These are phyloP conservation scores for Acleris holmiana DNA, from an alignment of 2,888 invertebrate genomes.

Conservation along the genomic window DNA sequence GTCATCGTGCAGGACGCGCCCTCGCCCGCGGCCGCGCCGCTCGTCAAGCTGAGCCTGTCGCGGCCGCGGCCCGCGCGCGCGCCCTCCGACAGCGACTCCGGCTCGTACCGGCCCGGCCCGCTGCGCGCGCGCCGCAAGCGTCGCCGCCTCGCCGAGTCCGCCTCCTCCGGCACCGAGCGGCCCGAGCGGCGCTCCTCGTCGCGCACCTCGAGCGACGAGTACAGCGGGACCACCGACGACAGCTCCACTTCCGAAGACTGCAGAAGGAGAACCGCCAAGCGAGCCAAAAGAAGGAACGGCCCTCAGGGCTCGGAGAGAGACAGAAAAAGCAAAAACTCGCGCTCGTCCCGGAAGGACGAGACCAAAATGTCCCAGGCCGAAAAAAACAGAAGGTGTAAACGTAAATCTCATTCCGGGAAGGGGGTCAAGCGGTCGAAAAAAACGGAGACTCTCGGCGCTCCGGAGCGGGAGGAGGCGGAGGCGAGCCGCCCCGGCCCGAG, in stretches of 20 bases:
- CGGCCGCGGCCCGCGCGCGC: slow-evolving; percentile 43
- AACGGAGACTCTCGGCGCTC: not conserved
- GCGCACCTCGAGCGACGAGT: slow-evolving; percentile 22
- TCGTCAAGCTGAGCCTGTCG: slow-evolving; percentile 57
- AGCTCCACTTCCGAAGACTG: slow-evolving; percentile 39
- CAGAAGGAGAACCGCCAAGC: slow-evolving; percentile 44
- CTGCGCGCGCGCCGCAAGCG: slow-evolving; percentile 45
- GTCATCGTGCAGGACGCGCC: slow-evolving; percentile 67
- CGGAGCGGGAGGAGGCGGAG: slow-evolving; percentile 4
- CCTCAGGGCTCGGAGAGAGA: slow-evolving; percentile 39
- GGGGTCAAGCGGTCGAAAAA: slow-evolving; percentile 65
- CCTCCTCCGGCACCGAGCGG: slow-evolving; percentile 40
- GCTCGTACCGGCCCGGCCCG: slow-evolving; percentile 47
- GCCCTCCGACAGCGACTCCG: slow-evolving; percentile 54
- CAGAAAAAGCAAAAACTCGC: slow-evolving; percentile 48
- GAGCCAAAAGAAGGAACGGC: slow-evolving; percentile 47
- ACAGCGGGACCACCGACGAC: slow-evolving; percentile 38
- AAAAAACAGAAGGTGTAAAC: slow-evolving; percentile 51
- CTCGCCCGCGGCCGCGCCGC: slow-evolving; percentile 45
- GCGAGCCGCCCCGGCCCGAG: slow-evolving; percentile 2
- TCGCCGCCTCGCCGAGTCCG: slow-evolving; percentile 38
- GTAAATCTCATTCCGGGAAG: slow-evolving; percentile 62
- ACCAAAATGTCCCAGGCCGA: slow-evolving; percentile 30
- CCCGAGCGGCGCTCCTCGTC: slow-evolving; percentile 31
- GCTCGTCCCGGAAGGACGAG: slow-evolving; percentile 43